These are phyloP conservation scores for Paramisgurnus dabryanus DNA, from an alignment of 2,113 vertebrate genomes.

Conservation along the genomic window DNA sequence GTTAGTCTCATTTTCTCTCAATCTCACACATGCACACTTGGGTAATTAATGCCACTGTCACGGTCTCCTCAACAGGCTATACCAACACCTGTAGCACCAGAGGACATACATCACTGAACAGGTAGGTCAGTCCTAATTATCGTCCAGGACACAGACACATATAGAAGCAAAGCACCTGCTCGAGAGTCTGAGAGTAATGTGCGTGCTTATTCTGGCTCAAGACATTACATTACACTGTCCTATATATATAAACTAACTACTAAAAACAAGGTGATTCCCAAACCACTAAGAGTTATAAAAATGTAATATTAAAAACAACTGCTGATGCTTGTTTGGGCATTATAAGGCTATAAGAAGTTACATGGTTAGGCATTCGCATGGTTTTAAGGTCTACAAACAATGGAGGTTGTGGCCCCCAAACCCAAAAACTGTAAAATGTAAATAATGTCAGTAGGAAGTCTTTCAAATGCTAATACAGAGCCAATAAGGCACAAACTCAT, in stretches of 20 bases:
- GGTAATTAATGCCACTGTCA: conserved; percentile 10
- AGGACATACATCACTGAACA: conserved; percentile 27
- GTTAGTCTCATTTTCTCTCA: not conserved
- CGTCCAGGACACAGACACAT: not conserved
- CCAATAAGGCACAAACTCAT: too few species aligned
- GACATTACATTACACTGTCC: not conserved
- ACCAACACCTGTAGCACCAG: conserved; percentile 19
- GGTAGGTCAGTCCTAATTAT: conserved; percentile 39
- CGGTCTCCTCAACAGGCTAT: not conserved
- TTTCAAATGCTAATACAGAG: too few species aligned
- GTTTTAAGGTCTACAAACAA: too few species aligned
- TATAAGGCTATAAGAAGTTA: too few species aligned
- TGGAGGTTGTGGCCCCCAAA: too few species aligned
- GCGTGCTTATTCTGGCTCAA: not conserved
- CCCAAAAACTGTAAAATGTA: too few species aligned
- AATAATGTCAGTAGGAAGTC: too few species aligned
- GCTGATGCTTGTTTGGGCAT: too few species aligned
- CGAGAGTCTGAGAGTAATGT: not conserved
- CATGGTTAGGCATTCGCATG: too few species aligned
- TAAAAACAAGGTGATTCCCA: too few species aligned
- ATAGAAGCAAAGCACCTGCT: not conserved
- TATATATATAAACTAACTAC: not conserved
- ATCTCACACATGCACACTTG: not conserved
- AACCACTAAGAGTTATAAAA: too few species aligned
- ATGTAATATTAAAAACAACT: too few species aligned